These are phyloP conservation scores for Ptilorrhoa leucosticta DNA, from an alignment of 2,113 vertebrate genomes.

Conservation along the genomic window DNA sequence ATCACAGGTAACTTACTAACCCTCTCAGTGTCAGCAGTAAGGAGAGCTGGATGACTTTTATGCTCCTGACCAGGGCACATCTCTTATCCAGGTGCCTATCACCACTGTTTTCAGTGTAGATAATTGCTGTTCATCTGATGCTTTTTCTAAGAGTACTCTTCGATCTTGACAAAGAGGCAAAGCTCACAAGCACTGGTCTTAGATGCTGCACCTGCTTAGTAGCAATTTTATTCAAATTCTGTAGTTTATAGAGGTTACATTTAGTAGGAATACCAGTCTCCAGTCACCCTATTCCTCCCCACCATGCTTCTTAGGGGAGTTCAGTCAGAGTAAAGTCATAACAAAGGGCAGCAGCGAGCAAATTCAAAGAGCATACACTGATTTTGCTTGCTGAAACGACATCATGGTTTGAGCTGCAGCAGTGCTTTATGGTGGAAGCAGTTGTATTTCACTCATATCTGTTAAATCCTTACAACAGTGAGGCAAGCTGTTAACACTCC, in stretches of 20 bases:
- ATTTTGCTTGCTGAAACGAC: neutral
- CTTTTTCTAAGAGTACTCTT: neutral
- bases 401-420: neutral
- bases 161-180: neutral
- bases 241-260: neutral
- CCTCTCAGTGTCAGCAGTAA: neutral
- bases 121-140: neutral
- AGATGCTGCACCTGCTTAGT: neutral
- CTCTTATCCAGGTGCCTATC: neutral
- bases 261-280: neutral
- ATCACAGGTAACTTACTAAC: neutral
- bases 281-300: neutral
- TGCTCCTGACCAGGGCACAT: fast-evolving
- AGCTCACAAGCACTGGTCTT: neutral
- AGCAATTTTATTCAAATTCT: neutral
- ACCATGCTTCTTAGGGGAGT: fast-evolving
- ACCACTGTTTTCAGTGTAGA: neutral
- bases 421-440: neutral
- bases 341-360: neutral
- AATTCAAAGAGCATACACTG: neutral
- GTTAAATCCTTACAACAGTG: neutral
- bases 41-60: neutral
- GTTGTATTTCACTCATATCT: neutral
- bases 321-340: neutral
- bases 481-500: neutral